A percentile compares a stretch with the other conserved stretches of the same genome.
Conservation (phyloP, 2,113 vertebrate species). For the Platysternon megacephalum region DNA sequence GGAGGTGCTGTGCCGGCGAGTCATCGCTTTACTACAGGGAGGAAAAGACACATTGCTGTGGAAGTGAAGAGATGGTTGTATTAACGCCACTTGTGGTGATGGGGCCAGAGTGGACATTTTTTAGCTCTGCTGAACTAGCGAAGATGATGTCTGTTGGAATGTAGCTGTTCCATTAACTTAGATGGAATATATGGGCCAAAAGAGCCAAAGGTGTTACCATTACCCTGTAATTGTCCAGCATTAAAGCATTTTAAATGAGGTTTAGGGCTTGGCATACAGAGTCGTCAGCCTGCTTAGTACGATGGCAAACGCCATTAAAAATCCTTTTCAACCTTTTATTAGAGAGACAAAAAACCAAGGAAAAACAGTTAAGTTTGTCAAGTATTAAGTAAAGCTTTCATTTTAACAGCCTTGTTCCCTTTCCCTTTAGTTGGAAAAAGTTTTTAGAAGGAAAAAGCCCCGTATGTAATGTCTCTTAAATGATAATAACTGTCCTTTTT, state of each 20-base stretch:
- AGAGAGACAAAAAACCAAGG: no score
- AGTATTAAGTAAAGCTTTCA: no score
- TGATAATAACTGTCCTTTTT: not conserved
- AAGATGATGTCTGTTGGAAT: not conserved
- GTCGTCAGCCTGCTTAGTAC: not conserved
- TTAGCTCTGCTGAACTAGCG: not conserved
- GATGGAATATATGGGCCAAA: not conserved
- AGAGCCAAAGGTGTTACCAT: not conserved
- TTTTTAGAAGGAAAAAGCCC: not conserved
- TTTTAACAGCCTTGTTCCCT: not conserved
- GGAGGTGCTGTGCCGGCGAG: no score
- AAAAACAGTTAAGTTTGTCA: no score
- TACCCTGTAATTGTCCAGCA: not conserved
- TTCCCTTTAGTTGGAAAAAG: not conserved
- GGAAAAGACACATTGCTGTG: not conserved
- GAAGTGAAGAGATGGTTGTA: not conserved
- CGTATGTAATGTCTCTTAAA: not conserved
- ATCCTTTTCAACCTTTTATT: no score
- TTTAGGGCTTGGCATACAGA: not conserved
- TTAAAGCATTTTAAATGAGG: not conserved
- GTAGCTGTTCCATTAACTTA: not conserved
- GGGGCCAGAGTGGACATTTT: not conserved
- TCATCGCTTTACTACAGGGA: not conserved
- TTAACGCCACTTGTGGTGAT: not conserved
- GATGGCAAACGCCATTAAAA: not conserved